These are phyloP conservation scores for Scaptodrosophila lebanonensis DNA, from an alignment of 1,140 invertebrate species.

Conservation along the genomic window DNA sequence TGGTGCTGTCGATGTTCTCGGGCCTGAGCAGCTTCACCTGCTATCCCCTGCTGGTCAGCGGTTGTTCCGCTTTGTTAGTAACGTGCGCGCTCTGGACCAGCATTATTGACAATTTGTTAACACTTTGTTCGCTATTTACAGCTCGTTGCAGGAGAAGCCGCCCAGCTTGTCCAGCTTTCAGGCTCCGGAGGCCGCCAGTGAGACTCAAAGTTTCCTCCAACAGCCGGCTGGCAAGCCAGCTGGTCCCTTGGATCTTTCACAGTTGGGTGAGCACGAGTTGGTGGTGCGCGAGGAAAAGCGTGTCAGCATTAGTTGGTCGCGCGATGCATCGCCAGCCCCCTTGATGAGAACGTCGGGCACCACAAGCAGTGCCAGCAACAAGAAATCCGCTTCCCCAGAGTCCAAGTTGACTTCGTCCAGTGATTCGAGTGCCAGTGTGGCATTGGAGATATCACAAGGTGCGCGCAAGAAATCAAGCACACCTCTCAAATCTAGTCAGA, in stretches of 20 bases:
- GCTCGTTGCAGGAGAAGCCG: conserved; percentile 68
- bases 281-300: conserved; percentile 71
- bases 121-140: conserved; percentile 2
- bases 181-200: conserved; percentile 27
- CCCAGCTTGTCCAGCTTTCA: conserved; percentile 44
- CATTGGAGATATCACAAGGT: conserved; percentile 58
- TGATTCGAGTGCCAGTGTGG: conserved; percentile 33
- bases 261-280: conserved; percentile 58
- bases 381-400: conserved; percentile 50
- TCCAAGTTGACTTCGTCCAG: conserved; percentile 31
- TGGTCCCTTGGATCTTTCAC: conserved; percentile 33
- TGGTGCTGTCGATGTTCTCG: conserved; percentile 68
- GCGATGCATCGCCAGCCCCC: conserved; percentile 65
- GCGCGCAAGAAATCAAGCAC: conserved; percentile 71
- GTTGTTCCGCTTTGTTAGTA: conserved; percentile 62
- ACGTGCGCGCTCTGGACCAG: conserved; percentile 39
- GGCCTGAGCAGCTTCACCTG: conserved; percentile 72
- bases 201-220: conserved; percentile 63
- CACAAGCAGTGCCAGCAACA: conserved; percentile 32
- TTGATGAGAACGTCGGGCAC: conserved; percentile 41
- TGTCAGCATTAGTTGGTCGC: conserved; percentile 71
- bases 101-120: background rate
- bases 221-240: conserved; percentile 46
- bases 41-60: conserved; percentile 73
- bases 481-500: conserved; percentile 71